These are phyloP conservation scores for Scaptomyza cyrtandrae DNA, from an alignment of 2,888 invertebrate genomes.

Conservation along the genomic window DNA sequence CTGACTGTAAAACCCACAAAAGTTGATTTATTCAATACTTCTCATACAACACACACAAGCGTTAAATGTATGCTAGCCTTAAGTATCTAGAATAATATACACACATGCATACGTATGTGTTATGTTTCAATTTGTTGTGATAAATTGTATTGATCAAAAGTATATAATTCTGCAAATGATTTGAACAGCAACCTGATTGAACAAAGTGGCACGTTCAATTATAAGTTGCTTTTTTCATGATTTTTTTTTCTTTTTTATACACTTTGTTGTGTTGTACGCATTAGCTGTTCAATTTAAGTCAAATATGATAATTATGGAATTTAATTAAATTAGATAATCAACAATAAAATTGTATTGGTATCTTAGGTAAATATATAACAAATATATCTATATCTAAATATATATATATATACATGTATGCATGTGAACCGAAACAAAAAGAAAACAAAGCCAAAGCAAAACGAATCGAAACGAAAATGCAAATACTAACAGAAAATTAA, in stretches of 20 bases:
- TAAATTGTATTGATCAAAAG: conserved; percentile 57
- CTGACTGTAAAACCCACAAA: conserved; percentile 35
- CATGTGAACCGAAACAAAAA: conserved; percentile 30
- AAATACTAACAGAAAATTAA: conserved; percentile 58
- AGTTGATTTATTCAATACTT: conserved; percentile 18
- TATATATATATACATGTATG: conserved; percentile 15
- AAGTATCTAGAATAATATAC: conserved; percentile 23
- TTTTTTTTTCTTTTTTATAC: neutral
- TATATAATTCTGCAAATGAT: conserved; percentile 25
- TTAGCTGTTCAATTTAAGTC: conserved; percentile 28
- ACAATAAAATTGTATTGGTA: conserved; percentile 72
- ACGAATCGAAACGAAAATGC: conserved; percentile 39
- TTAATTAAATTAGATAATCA: conserved; percentile 72
- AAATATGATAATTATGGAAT: conserved; percentile 50
- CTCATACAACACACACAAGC: conserved; percentile 2
- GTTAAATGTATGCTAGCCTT: conserved; percentile 37
- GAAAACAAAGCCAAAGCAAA: conserved; percentile 13
- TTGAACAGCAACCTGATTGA: conserved; percentile 10
- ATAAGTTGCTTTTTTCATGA: neutral
- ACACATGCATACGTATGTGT: conserved; percentile 28
- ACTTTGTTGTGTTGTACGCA: conserved; percentile 5
- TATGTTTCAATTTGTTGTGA: conserved; percentile 66
- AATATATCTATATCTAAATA: conserved; percentile 10
- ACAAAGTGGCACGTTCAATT: conserved; percentile 1
- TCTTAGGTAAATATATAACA: conserved; percentile 60